Percentiles rank a stretch among this genome's conserved stretches.
These are phyloP conservation scores for Philopedon plagiatum DNA, from an alignment of 2,888 invertebrate genomes.

Conservation along the genomic window DNA sequence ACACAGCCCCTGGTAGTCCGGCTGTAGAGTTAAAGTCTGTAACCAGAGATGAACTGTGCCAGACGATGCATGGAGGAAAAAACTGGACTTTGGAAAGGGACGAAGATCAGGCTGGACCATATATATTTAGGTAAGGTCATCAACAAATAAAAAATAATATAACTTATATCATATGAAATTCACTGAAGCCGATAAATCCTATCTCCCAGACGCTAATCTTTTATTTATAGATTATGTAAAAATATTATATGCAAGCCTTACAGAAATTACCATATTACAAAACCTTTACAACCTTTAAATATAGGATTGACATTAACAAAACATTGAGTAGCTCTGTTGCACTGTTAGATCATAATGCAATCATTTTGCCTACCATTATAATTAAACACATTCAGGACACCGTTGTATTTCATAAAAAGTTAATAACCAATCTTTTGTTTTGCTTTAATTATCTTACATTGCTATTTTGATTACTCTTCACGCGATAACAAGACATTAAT, in stretches of 20 bases:
- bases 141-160: no score
- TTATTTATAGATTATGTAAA: no score
- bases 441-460: not conserved
- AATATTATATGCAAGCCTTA: no score
- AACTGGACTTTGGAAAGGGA: constrained; percentile 84
- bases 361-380: not conserved
- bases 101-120: constrained; percentile 83
- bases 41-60: constrained; percentile 76
- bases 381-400: no score
- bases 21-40: constrained; percentile 74
- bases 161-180: no score
- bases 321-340: not conserved
- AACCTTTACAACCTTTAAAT: no score
- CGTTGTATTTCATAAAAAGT: no score
- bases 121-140: constrained; percentile 75
- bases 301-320: not conserved
- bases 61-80: constrained; percentile 72
- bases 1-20: constrained; percentile 80
- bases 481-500: not conserved
- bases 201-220: no score
- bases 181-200: no score
- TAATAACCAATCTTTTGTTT: not conserved
- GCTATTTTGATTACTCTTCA: not conserved
- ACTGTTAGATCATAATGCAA: not conserved
- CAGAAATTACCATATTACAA: no score